These are phyloP conservation scores for Campaea margaritaria DNA, from an alignment of 2,888 invertebrate genomes.

Conservation along the genomic window DNA sequence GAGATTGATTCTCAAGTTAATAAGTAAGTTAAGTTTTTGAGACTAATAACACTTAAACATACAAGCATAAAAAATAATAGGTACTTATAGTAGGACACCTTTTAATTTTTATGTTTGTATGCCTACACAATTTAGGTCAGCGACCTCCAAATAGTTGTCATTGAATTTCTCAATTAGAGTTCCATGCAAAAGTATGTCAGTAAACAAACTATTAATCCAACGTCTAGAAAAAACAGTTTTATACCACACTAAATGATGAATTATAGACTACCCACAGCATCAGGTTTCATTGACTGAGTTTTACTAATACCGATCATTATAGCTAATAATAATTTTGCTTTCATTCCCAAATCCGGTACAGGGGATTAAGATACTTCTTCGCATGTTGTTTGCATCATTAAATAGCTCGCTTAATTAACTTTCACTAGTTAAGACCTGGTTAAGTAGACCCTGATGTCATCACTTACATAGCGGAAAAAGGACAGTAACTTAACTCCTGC, in stretches of 20 bases:
- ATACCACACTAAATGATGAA: neutral
- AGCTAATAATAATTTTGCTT: constrained; percentile 38
- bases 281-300: constrained; percentile 16
- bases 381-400: constrained; percentile 49
- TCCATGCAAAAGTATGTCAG: too few species aligned
- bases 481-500: constrained; percentile 1
- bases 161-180: too few species aligned
- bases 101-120: too few species aligned
- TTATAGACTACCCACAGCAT: neutral
- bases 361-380: constrained; percentile 45
- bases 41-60: too few species aligned
- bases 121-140: too few species aligned
- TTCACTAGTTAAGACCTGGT: constrained; percentile 60
- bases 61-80: too few species aligned
- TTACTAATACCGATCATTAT: constrained; percentile 17
- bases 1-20: too few species aligned
- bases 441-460: constrained; percentile 67
- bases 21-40: too few species aligned
- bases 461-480: constrained; percentile 22
- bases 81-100: too few species aligned
- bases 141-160: too few species aligned
- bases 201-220: too few species aligned
- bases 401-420: constrained; percentile 66
- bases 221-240: too few species aligned
- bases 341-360: constrained; percentile 38